These are phyloP conservation scores for Hirudo medicinalis DNA, from an alignment of 1,140 invertebrate genomes.

Conservation along the genomic window DNA sequence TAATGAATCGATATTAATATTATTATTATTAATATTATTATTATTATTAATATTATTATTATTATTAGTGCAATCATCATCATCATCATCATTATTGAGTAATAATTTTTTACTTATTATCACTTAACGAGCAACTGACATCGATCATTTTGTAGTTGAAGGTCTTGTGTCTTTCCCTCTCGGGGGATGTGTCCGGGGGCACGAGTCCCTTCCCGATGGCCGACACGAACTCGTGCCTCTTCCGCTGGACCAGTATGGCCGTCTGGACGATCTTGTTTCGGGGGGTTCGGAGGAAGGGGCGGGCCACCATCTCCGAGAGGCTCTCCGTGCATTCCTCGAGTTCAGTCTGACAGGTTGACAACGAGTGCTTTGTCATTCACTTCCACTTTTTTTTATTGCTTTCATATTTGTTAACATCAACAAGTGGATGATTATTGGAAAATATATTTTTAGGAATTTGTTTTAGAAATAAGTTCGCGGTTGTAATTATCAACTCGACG, in stretches of 20 bases:
- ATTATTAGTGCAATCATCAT: not conserved
- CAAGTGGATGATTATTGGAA: not conserved
- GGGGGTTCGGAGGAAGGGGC: constrained; percentile 53
- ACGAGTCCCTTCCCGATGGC: constrained; percentile 54
- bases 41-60: no score
- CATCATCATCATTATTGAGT: not conserved
- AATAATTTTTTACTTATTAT: not conserved
- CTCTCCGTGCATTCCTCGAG: constrained; percentile 55
- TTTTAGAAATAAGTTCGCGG: no score
- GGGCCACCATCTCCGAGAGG: constrained; percentile 53
- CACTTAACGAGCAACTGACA: constrained; percentile 17
- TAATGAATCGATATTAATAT: no score
- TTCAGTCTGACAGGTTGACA: constrained; percentile 47
- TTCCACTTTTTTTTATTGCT: not conserved
- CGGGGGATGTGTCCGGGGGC: constrained; percentile 53
- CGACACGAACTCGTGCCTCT: constrained; percentile 52
- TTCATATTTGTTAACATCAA: not conserved
- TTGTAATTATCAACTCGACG: no score
- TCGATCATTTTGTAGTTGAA: constrained; percentile 20
- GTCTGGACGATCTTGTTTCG: constrained; percentile 51
- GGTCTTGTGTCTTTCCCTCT: constrained; percentile 36
- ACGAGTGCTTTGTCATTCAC: not conserved
- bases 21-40: no score
- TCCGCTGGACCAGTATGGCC: constrained; percentile 47
- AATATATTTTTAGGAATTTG: no score